Conservation (phyloP, 2,888 invertebrate genomes). For the Trissoscelio sp. region DNA sequence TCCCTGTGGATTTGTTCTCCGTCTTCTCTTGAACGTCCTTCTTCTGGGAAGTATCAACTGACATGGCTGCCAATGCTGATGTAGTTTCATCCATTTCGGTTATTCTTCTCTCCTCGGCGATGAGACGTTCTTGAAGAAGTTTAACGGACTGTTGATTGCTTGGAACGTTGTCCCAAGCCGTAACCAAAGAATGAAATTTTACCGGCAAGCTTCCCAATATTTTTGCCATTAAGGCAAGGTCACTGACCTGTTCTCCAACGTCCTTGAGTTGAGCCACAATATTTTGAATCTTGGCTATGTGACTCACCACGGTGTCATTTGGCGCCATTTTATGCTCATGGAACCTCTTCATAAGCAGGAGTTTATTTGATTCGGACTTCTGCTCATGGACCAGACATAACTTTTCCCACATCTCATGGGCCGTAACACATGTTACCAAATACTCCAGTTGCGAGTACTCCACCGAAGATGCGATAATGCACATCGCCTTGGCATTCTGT, state of each 20-base stretch:
- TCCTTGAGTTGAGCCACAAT: constrained; percentile 14
- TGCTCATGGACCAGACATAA: background rate
- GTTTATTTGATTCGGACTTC: constrained; percentile 9
- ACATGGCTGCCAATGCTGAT: constrained; percentile 19
- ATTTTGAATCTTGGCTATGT: constrained; percentile 28
- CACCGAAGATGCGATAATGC: background rate
- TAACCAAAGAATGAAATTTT: constrained; percentile 21
- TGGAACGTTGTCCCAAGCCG: constrained; percentile 26
- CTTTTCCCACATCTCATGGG: constrained; percentile 3
- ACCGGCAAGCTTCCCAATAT: constrained; percentile 20
- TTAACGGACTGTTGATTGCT: too few species aligned
- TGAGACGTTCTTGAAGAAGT: constrained; percentile 14
- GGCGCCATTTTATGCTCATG: background rate
- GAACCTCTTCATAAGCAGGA: constrained; percentile 22
- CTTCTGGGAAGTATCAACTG: background rate
- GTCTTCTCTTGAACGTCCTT: constrained; percentile 6
- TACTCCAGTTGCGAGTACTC: constrained; percentile 13
- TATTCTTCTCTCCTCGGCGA: constrained; percentile 43
- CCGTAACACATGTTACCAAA: background rate
- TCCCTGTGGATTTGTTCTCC: background rate
- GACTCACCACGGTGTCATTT: constrained; percentile 13
- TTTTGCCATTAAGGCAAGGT: constrained; percentile 20
- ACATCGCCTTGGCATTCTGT: constrained; percentile 29
- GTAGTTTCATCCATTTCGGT: constrained; percentile 30
- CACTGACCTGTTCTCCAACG: constrained; percentile 2